phyloP scores from a whole-genome alignment of 2,113 vertebrate species.

The Aramus guarauna region DNA sequence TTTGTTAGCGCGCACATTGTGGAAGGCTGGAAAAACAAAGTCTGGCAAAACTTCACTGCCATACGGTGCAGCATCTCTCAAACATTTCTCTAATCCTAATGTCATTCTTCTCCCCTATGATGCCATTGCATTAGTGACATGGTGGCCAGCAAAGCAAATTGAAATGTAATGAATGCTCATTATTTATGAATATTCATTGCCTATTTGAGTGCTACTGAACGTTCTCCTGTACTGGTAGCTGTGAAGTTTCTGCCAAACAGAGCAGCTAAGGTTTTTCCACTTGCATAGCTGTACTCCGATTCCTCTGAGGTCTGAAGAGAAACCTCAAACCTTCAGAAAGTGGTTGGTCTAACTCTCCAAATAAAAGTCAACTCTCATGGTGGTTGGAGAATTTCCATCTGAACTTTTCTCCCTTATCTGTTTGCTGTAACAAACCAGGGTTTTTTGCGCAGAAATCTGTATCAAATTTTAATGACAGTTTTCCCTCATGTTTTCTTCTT shows the following conservation, averaged over 20 bases:
- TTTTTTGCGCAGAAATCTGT: neutral
- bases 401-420: neutral
- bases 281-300: neutral
- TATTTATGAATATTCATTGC: conserved; percentile 7
- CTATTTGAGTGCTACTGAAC: neutral
- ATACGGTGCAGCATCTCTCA: neutral
- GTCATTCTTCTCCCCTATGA: neutral
- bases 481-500: neutral
- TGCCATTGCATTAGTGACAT: neutral
- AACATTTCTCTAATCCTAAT: neutral
- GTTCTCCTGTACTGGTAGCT: neutral
- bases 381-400: neutral
- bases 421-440: neutral
- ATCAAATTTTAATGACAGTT: neutral
- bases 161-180: conserved; percentile 21
- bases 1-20: neutral
- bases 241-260: neutral
- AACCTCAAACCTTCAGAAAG: conserved; percentile 14
- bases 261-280: neutral
- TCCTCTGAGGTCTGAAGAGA: neutral
- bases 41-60: neutral
- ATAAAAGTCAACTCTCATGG: neutral
- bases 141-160: conserved; percentile 16
- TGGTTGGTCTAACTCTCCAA: neutral
- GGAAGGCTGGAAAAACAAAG: neutral